A percentile compares a stretch with the other conserved stretches of the same genome.
These are phyloP conservation scores for Brachionus koreanus DNA, from an alignment of 1,140 invertebrate genomes.

Conservation along the genomic window DNA sequence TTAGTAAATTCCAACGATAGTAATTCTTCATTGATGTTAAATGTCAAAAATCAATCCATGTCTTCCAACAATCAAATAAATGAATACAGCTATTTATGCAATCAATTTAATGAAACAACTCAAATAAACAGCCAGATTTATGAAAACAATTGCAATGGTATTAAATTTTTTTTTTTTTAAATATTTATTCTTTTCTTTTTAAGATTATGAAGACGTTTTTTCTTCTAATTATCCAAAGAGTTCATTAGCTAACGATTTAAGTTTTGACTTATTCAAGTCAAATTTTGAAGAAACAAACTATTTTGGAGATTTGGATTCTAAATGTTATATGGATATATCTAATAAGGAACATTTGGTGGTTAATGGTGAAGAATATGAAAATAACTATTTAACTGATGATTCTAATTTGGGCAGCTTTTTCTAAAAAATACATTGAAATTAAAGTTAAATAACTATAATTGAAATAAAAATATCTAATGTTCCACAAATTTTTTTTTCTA, in stretches of 20 bases:
- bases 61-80: neutral
- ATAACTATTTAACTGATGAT: neutral
- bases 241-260: neutral
- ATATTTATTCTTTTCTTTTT: neutral
- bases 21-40: neutral
- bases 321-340: conserved; percentile 23
- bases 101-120: neutral
- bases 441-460: neutral
- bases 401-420: neutral
- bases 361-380: no score
- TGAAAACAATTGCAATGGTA: neutral
- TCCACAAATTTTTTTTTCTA: no score
- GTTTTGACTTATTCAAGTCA: neutral
- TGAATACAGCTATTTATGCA: neutral
- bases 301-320: neutral
- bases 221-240: neutral
- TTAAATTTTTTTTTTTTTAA: neutral
- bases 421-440: neutral
- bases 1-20: neutral
- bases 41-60: neutral
- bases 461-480: no score
- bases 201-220: neutral
- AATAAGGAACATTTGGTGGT: neutral
- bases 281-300: neutral
- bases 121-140: neutral